Evolutionary conservation across 2,888 invertebrate species (phyloP).

Genomic region (Zygothrica quintamaculata): DNA sequence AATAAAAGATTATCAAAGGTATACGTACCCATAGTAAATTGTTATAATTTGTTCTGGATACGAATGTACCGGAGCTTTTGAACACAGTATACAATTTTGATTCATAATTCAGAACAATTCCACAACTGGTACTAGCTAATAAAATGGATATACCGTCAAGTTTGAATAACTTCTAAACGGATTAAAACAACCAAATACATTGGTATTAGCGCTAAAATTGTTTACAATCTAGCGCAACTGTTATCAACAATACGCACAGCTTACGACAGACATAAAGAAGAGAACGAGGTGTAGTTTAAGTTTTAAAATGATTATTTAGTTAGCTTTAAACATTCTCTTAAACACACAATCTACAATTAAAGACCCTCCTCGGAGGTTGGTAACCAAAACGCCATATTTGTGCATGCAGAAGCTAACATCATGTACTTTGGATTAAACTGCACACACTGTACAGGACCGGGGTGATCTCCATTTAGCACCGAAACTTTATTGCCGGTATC

Average conservation of each 20-base stretch:
- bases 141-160: constrained; percentile 92
- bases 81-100: constrained; percentile 87
- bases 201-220: constrained; percentile 93
- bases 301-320: constrained; percentile 25
- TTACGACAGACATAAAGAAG: constrained; percentile 66
- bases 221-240: constrained; percentile 87
- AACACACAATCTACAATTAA: constrained; percentile 61
- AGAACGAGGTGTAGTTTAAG: not conserved
- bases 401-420: constrained; percentile 99
- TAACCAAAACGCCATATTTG: constrained; percentile 98
- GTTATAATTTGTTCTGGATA: constrained; percentile 93
- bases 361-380: constrained; percentile 91
- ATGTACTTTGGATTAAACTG: constrained; percentile 99
- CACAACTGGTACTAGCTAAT: constrained; percentile 92
- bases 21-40: constrained; percentile 85
- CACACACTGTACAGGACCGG: constrained; percentile 98
- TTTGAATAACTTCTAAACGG: constrained; percentile 85
- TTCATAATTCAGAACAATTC: constrained; percentile 90
- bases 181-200: constrained; percentile 85
- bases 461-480: constrained; percentile 96
- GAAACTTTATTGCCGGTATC: constrained; percentile 97
- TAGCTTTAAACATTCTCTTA: constrained; percentile 49
- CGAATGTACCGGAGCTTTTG: constrained; percentile 88
- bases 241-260: constrained; percentile 65
- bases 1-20: not conserved